These are phyloP conservation scores for Picus viridis DNA, from an alignment of 2,797 vertebrate genomes.

Conservation along the genomic window DNA sequence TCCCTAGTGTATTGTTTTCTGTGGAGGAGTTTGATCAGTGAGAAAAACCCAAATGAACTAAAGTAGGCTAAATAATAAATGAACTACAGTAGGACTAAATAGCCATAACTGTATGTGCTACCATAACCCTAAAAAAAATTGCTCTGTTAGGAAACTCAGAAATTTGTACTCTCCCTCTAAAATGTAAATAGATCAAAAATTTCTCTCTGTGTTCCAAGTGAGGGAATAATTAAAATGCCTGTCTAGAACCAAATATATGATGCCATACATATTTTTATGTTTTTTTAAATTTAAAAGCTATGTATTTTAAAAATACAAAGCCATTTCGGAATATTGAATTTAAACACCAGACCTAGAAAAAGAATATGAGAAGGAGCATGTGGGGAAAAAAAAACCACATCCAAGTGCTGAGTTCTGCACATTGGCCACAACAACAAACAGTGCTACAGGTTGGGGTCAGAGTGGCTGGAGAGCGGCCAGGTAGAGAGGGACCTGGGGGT, in stretches of 20 bases:
- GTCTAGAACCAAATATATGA: background rate
- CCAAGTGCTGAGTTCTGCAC: too few relatives aligned
- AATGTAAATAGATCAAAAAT: background rate
- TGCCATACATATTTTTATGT: too few relatives aligned
- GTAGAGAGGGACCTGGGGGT: too few relatives aligned
- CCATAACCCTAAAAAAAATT: background rate
- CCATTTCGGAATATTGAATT: background rate
- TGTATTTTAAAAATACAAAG: background rate
- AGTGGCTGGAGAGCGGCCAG: too few relatives aligned
- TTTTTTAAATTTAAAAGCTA: background rate
- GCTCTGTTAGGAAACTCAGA: background rate
- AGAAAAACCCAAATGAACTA: background rate
- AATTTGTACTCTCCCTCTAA: background rate
- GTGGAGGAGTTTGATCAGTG: background rate
- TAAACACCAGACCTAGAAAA: background rate
- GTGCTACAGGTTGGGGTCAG: too few relatives aligned
- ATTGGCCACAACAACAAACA: too few relatives aligned
- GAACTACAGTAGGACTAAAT: background rate
- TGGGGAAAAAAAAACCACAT: too few relatives aligned
- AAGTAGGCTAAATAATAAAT: background rate
- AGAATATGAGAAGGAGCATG: background rate
- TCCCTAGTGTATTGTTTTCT: background rate
- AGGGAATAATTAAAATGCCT: background rate
- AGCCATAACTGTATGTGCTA: background rate
- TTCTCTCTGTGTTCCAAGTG: background rate